Conservation (phyloP, 1,140 invertebrate species). For the Alviniconcha marisindica region DNA sequence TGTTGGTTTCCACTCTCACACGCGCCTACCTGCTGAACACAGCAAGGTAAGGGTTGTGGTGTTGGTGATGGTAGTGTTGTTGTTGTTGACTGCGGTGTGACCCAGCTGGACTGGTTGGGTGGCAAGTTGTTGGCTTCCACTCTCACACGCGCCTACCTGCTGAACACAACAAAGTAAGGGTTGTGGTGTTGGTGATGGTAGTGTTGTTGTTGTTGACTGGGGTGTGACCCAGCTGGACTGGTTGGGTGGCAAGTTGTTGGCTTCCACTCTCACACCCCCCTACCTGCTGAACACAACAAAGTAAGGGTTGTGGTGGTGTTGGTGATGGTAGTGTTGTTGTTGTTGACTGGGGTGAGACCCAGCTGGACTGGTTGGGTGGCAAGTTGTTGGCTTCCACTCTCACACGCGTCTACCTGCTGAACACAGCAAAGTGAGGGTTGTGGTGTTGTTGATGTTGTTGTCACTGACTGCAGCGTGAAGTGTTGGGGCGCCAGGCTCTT, state of each 20-base stretch:
- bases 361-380: constrained; percentile 69
- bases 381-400: constrained; percentile 71
- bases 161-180: constrained; percentile 64
- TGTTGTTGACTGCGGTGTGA: constrained; percentile 66
- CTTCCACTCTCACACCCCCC: constrained; percentile 68
- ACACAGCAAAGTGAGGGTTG: constrained; percentile 65
- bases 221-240: constrained; percentile 70
- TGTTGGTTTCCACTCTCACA: constrained; percentile 71
- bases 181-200: not conserved
- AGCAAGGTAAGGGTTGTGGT: constrained; percentile 59
- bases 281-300: constrained; percentile 70
- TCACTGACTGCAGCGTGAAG: constrained; percentile 67
- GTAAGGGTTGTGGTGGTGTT: no score
- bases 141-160: constrained; percentile 66
- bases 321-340: no score
- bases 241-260: constrained; percentile 66
- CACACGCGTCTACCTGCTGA: constrained; percentile 68
- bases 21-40: constrained; percentile 71
- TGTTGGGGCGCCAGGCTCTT: constrained; percentile 66
- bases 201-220: constrained; percentile 50
- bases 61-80: no score
- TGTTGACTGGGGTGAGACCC: constrained; percentile 68
- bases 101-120: constrained; percentile 70
- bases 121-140: constrained; percentile 72
- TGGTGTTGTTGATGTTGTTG: no score